Percentiles rank a stretch among this genome's conserved stretches.
Conservation (phyloP, 2,888 invertebrate genomes). For the Hypomecis punctinalis region DNA sequence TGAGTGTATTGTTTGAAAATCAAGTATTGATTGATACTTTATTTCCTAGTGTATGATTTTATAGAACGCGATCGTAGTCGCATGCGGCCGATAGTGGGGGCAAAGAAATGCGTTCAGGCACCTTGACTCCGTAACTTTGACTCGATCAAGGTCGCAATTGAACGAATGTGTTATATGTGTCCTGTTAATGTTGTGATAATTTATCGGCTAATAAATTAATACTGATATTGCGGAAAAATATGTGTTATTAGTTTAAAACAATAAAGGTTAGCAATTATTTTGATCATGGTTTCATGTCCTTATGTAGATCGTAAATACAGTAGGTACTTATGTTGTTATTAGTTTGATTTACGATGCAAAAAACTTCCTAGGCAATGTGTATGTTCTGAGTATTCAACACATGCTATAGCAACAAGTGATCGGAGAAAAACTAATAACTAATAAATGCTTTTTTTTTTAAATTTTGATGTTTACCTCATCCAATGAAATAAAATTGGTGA, state of each 20-base stretch:
- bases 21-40: slow-evolving; percentile 60
- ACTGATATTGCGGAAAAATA: slow-evolving; percentile 7
- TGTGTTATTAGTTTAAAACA: not conserved
- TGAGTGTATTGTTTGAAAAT: slow-evolving; percentile 54
- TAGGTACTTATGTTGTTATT: too few relatives aligned
- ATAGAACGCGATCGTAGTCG: slow-evolving; percentile 42
- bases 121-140: slow-evolving; percentile 54
- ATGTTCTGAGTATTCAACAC: too few relatives aligned
- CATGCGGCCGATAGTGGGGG: slow-evolving; percentile 43
- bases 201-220: slow-evolving; percentile 21
- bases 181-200: slow-evolving; percentile 28
- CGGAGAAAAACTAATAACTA: too few relatives aligned
- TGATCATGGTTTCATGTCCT: too few relatives aligned
- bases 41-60: slow-evolving; percentile 50
- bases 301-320: too few relatives aligned
- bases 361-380: too few relatives aligned
- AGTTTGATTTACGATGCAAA: too few relatives aligned
- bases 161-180: slow-evolving; percentile 34
- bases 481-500: too few relatives aligned
- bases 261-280: not conserved
- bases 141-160: slow-evolving; percentile 42
- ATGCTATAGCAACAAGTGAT: too few relatives aligned
- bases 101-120: slow-evolving; percentile 45
- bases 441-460: too few relatives aligned
- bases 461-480: too few relatives aligned